A percentile compares a stretch with the other conserved stretches of the same genome.
Conservation (phyloP, 2,888 invertebrate species). For the Orchestes rusci region DNA sequence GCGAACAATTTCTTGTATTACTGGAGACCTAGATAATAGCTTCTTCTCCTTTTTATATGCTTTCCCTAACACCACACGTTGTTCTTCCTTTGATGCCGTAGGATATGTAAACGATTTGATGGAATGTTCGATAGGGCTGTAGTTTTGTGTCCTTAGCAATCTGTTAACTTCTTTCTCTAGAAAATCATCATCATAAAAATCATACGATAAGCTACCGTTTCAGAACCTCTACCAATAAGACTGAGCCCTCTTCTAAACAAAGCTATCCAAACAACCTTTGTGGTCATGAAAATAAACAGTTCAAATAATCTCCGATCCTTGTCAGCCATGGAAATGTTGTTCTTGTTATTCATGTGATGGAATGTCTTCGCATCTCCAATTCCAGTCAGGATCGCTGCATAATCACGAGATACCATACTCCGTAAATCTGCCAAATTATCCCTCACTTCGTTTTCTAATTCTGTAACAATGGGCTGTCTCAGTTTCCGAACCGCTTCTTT, state of each 20-base stretch:
- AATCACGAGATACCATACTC: constrained; percentile 54
- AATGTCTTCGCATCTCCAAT: constrained; percentile 48
- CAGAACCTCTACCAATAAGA: constrained; percentile 49
- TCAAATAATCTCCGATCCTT: constrained; percentile 57
- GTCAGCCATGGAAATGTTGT: constrained; percentile 53
- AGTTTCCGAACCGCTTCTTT: constrained; percentile 49
- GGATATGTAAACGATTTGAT: constrained; percentile 43
- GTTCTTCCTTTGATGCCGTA: constrained; percentile 43
- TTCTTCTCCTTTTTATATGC: constrained; percentile 50
- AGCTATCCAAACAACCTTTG: constrained; percentile 59
- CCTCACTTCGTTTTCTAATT: constrained; percentile 46
- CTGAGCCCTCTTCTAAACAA: constrained; percentile 52
- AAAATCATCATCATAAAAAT: too few species aligned
- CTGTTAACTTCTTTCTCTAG: constrained; percentile 57
- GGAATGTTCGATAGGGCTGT: constrained; percentile 50
- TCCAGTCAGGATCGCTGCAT: constrained; percentile 52
- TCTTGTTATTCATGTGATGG: constrained; percentile 55
- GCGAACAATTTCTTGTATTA: constrained; percentile 53
- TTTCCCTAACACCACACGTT: constrained; percentile 49
- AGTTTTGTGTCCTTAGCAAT: constrained; percentile 53
- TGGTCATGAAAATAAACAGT: constrained; percentile 50
- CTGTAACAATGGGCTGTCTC: constrained; percentile 47
- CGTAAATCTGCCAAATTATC: constrained; percentile 54
- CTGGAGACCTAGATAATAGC: constrained; percentile 52
- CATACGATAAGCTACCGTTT: background rate